phyloP scores from a whole-genome alignment of 2,797 vertebrate genomes.

The Alfaro cultratus region DNA sequence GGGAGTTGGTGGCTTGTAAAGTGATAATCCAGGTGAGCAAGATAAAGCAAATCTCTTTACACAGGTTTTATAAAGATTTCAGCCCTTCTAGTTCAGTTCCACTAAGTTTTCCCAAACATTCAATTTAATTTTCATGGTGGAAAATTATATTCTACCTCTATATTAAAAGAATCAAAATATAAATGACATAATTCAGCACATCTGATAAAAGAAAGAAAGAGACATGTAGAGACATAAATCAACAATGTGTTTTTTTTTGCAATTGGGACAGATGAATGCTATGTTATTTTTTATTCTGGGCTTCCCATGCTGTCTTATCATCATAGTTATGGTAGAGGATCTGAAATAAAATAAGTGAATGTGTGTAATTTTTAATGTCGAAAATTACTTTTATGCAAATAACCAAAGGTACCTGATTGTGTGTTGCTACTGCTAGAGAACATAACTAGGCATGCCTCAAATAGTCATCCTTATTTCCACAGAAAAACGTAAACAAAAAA shows the following conservation, averaged over 20 bases:
- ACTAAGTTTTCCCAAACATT: not conserved
- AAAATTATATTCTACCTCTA: not conserved
- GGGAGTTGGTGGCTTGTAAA: slow-evolving; percentile 54
- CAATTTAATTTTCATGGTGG: not conserved
- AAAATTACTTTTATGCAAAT: not conserved
- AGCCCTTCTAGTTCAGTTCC: not conserved
- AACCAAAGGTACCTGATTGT: not conserved
- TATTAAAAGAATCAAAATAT: not conserved
- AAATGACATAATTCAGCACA: not conserved
- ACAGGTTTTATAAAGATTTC: slow-evolving; percentile 16
- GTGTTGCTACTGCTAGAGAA: not conserved
- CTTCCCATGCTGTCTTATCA: not conserved
- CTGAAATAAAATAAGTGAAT: not conserved
- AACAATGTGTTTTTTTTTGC: not conserved
- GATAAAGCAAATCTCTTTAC: slow-evolving; percentile 43
- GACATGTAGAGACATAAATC: not conserved
- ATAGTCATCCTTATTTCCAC: not conserved
- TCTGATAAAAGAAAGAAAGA: not conserved
- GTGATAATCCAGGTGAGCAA: slow-evolving; percentile 35
- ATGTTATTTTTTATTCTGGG: not conserved
- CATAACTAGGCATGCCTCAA: not conserved
- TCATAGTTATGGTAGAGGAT: not conserved
- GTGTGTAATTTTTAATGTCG: not conserved
- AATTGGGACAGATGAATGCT: not conserved
- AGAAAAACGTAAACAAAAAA: not conserved